These are phyloP conservation scores for Enteromius paludinosus DNA, from an alignment of 2,797 vertebrate species.

Conservation along the genomic window DNA sequence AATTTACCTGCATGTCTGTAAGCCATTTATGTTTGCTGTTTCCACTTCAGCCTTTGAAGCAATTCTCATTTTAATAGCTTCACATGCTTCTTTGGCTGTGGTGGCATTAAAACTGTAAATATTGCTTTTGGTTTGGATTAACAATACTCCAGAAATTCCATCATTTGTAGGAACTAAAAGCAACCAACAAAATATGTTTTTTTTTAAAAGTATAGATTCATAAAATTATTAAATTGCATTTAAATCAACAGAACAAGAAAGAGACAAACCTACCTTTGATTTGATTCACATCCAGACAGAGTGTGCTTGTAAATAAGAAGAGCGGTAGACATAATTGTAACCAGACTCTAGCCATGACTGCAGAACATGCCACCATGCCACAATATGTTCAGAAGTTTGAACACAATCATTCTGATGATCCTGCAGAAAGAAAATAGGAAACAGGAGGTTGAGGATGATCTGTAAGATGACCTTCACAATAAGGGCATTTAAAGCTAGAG, in stretches of 20 bases:
- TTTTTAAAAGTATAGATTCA: background rate
- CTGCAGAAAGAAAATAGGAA: constrained; percentile 63
- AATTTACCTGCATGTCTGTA: constrained; percentile 80
- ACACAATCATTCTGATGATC: constrained; percentile 29
- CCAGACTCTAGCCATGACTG: constrained; percentile 62
- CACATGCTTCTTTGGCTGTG: constrained; percentile 66
- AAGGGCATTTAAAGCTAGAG: constrained; percentile 50
- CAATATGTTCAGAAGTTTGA: background rate
- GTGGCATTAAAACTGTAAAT: constrained; percentile 70
- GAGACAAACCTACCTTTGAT: constrained; percentile 63
- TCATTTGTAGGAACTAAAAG: constrained; percentile 39
- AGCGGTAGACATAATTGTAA: constrained; percentile 26
- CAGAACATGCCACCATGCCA: background rate
- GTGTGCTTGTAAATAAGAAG: constrained; percentile 23
- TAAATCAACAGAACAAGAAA: background rate
- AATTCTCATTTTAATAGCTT: constrained; percentile 66
- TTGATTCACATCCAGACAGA: constrained; percentile 46
- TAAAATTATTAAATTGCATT: background rate
- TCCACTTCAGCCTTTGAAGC: constrained; percentile 71
- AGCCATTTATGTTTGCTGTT: constrained; percentile 62
- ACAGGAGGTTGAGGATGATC: constrained; percentile 72
- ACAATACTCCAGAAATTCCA: constrained; percentile 67
- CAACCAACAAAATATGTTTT: background rate
- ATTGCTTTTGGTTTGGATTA: constrained; percentile 56
- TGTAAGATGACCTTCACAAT: constrained; percentile 66